Conservation (phyloP, 2,797 vertebrate genomes). For the Typhlichthys subterraneus region DNA sequence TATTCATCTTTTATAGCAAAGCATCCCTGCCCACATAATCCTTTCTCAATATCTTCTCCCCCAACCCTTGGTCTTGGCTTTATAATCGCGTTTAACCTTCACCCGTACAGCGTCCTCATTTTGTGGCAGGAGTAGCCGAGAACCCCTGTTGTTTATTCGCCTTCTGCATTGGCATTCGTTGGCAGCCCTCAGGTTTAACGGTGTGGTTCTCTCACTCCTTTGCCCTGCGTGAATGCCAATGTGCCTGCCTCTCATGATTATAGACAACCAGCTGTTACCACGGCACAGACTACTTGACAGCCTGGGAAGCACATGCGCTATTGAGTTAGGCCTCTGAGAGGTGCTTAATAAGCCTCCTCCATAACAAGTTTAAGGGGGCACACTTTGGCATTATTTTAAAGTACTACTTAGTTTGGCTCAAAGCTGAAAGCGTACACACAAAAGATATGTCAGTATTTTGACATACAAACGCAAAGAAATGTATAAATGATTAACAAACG, state of each 20-base stretch:
- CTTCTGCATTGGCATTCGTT: slow-evolving; percentile 62
- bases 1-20: slow-evolving; percentile 1
- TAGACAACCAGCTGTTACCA: slow-evolving; percentile 37
- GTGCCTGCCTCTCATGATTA: slow-evolving; percentile 35
- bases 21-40: rapidly evolving
- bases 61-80: slow-evolving; percentile 23
- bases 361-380: slow-evolving; percentile 5
- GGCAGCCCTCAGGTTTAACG: slow-evolving; percentile 52
- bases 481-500: neutral
- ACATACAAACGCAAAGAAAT: neutral
- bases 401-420: too few relatives aligned
- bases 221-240: slow-evolving; percentile 40
- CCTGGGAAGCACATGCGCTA: slow-evolving; percentile 10
- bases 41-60: slow-evolving; percentile 18
- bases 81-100: slow-evolving; percentile 35
- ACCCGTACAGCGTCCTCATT: slow-evolving; percentile 27
- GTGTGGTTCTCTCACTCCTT: slow-evolving; percentile 43
- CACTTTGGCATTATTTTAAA: too few relatives aligned
- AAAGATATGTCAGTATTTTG: too few relatives aligned
- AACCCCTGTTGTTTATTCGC: slow-evolving; percentile 54
- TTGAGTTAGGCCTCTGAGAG: slow-evolving; percentile 8
- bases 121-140: slow-evolving; percentile 49
- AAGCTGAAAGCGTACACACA: neutral
- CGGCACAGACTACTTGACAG: slow-evolving; percentile 26
- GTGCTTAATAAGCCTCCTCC: slow-evolving; percentile 6